A percentile compares a stretch with the other conserved stretches of the same genome.
Conservation (phyloP, 2,797 vertebrate species). For the Diplodus sargus region DNA sequence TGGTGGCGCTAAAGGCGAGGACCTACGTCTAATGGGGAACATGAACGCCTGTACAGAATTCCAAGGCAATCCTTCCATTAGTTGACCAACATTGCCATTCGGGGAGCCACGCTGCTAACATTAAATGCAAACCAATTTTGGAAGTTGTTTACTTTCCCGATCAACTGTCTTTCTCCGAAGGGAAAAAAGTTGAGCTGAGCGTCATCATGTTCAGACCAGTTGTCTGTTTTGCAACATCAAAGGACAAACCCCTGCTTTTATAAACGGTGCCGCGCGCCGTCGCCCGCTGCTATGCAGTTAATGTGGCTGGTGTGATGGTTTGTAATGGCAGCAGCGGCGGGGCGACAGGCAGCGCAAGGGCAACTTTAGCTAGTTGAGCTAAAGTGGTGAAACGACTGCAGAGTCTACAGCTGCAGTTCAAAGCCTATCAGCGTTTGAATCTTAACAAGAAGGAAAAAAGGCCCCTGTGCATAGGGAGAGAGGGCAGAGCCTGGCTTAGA, state of each 20-base stretch:
- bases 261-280: conserved; percentile 34
- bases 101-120: neutral
- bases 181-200: conserved; percentile 45
- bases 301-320: conserved; percentile 51
- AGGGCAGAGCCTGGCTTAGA: conserved; percentile 78
- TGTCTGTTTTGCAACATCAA: conserved; percentile 58
- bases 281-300: conserved; percentile 46
- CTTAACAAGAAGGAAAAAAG: conserved; percentile 81
- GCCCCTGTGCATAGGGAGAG: conserved; percentile 76
- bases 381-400: conserved; percentile 74
- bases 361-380: conserved; percentile 68
- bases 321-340: conserved; percentile 46
- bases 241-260: conserved; percentile 48
- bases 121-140: neutral
- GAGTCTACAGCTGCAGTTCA: conserved; percentile 80
- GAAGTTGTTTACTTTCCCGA: conserved; percentile 24
- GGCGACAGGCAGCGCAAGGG: conserved; percentile 41
- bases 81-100: neutral
- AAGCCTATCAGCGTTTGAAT: conserved; percentile 82
- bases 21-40: neutral
- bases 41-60: neutral
- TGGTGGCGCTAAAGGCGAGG: no score
- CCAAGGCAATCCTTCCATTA: neutral
- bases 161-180: conserved; percentile 24
- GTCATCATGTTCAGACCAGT: conserved; percentile 47